phyloP scores from a whole-genome alignment of 2,113 vertebrate genomes.

The Terrapene triunguis region DNA sequence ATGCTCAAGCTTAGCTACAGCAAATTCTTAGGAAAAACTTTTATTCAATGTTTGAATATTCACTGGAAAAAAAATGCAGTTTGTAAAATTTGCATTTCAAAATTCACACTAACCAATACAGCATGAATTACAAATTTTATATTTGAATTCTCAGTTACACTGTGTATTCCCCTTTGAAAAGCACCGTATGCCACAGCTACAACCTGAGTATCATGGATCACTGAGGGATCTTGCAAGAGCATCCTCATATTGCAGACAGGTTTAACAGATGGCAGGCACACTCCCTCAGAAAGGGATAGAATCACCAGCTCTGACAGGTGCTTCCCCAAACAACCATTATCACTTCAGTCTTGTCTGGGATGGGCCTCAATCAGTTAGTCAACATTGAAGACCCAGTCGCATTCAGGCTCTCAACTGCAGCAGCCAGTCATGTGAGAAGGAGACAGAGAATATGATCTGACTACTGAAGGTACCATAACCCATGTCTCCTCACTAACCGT shows the following conservation, averaged over 20 bases:
- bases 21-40: not conserved
- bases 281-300: not conserved
- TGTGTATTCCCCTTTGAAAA: not conserved
- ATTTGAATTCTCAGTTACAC: not conserved
- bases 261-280: not conserved
- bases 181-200: not conserved
- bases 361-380: not conserved
- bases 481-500: not conserved
- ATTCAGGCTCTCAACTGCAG: not conserved
- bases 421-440: not conserved
- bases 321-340: not conserved
- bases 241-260: not conserved
- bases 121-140: not conserved
- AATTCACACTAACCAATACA: not conserved
- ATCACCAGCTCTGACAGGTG: not conserved
- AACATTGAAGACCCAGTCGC: not conserved
- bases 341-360: not conserved
- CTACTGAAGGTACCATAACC: not conserved
- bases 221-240: fast-evolving
- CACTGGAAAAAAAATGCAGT: not conserved
- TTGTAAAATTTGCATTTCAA: not conserved
- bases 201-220: not conserved
- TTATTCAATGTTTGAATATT: not conserved
- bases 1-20: not conserved
- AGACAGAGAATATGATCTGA: not conserved